Percentiles rank a stretch among this genome's conserved stretches.
Conservation (phyloP, 2,797 vertebrate genomes). For the Crax fasciolata region DNA sequence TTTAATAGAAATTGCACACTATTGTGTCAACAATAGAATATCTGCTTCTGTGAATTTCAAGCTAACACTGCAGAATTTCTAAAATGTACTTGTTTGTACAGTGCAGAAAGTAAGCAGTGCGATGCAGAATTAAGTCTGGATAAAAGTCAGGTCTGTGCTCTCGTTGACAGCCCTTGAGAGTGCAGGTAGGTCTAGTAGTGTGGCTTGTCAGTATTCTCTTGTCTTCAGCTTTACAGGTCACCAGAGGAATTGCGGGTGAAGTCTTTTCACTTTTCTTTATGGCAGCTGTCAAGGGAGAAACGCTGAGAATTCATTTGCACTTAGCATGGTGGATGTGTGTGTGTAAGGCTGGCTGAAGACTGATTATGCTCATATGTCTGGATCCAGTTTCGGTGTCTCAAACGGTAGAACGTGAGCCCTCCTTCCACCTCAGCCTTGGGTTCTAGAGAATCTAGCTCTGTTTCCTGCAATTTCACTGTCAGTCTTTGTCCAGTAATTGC, state of each 20-base stretch:
- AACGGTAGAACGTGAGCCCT: not conserved
- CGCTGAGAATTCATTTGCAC: accelerated
- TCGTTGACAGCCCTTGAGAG: not conserved
- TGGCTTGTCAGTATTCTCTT: not conserved
- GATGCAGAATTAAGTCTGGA: not conserved
- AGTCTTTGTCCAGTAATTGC: not conserved
- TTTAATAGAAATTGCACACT: not conserved
- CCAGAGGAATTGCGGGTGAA: not conserved
- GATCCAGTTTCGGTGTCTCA: not conserved
- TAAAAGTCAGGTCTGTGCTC: not conserved
- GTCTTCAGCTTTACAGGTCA: not conserved
- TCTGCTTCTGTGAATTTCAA: not conserved
- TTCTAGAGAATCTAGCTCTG: not conserved
- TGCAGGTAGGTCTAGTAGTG: not conserved
- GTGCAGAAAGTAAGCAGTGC: not conserved
- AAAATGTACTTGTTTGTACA: not conserved
- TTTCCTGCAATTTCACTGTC: not conserved
- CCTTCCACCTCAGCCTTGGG: not conserved
- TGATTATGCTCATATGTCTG: not conserved
- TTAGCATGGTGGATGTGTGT: not conserved
- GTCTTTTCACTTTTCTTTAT: not conserved
- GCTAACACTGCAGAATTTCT: not conserved
- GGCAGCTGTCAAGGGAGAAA: not conserved
- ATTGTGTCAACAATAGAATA: not conserved
- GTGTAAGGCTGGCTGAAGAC: not conserved